These are phyloP conservation scores for Acinonyx jubatus DNA, from an alignment of 2,113 vertebrate genomes.

Conservation along the genomic window DNA sequence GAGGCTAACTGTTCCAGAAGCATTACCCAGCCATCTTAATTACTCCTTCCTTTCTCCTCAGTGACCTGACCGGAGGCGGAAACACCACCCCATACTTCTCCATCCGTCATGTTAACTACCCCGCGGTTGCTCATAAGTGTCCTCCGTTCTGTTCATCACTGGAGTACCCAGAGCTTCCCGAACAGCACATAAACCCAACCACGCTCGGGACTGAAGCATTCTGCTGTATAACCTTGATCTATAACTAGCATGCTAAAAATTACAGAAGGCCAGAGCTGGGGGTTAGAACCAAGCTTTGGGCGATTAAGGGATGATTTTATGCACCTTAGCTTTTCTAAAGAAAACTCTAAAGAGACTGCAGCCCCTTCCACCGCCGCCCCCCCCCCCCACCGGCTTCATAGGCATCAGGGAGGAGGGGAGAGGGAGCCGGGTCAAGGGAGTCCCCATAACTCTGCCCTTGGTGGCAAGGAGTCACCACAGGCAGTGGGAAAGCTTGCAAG, in stretches of 20 bases:
- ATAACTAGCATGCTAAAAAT: not conserved
- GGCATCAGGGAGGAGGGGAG: not conserved
- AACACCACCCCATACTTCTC: slow-evolving; percentile 33
- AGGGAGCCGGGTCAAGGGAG: fast-evolving
- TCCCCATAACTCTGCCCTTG: too few relatives aligned
- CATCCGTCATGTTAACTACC: slow-evolving; percentile 68
- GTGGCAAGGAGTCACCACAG: not conserved
- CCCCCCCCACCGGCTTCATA: not conserved
- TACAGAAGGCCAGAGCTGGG: slow-evolving; percentile 16
- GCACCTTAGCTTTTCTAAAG: not conserved
- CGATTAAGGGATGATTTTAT: not conserved
- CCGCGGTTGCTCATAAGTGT: slow-evolving; percentile 12
- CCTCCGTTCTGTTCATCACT: slow-evolving; percentile 27
- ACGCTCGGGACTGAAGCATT: not conserved
- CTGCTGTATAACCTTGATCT: slow-evolving; percentile 32
- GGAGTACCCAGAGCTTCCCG: slow-evolving; percentile 24
- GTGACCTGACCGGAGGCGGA: slow-evolving; percentile 33
- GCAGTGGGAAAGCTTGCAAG: not conserved
- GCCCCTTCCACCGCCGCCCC: fast-evolving
- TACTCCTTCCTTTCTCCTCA: slow-evolving; percentile 13
- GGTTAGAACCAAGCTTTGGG: not conserved
- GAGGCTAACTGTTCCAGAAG: not conserved
- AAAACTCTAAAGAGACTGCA: not conserved
- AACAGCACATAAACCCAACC: slow-evolving; percentile 34
- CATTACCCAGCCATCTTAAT: slow-evolving; percentile 41